phyloP scores from a whole-genome alignment of 2,113 vertebrate genomes.

The Notothenia rossii region DNA sequence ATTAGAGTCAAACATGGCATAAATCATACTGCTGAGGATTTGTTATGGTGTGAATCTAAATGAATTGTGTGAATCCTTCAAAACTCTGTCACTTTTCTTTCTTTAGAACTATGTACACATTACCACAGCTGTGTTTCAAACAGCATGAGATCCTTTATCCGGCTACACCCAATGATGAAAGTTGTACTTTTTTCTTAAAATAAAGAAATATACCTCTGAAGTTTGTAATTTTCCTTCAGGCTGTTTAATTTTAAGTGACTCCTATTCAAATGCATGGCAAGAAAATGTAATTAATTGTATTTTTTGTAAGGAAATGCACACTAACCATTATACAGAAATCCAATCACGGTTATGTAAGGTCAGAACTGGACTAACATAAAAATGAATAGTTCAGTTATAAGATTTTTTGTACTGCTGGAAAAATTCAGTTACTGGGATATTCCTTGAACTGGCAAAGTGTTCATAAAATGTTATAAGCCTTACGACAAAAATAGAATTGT shows the following conservation, averaged over 20 bases:
- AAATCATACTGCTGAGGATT: not conserved
- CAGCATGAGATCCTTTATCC: not conserved
- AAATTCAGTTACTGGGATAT: not conserved
- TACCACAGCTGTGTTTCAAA: not conserved
- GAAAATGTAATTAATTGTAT: not conserved
- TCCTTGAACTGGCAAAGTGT: not conserved
- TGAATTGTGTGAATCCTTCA: not conserved
- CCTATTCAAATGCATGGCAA: not conserved
- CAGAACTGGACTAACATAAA: not conserved
- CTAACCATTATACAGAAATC: not conserved
- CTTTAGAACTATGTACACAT: not conserved
- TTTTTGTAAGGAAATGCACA: not conserved
- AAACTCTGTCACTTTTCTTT: not conserved
- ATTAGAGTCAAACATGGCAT: not conserved
- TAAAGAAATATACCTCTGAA: not conserved
- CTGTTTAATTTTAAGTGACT: not conserved
- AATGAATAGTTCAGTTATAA: too few species aligned
- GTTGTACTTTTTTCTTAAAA: not conserved
- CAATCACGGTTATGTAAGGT: not conserved
- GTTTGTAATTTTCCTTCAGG: not conserved
- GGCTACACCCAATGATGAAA: not conserved
- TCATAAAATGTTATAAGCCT: not conserved
- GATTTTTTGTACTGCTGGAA: not conserved
- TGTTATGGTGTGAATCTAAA: not conserved
- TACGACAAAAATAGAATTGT: not conserved